Percentiles rank a stretch among this genome's conserved stretches.
phyloP scores from a whole-genome alignment of 2,888 invertebrate genomes.

The Amphipyra berbera region DNA sequence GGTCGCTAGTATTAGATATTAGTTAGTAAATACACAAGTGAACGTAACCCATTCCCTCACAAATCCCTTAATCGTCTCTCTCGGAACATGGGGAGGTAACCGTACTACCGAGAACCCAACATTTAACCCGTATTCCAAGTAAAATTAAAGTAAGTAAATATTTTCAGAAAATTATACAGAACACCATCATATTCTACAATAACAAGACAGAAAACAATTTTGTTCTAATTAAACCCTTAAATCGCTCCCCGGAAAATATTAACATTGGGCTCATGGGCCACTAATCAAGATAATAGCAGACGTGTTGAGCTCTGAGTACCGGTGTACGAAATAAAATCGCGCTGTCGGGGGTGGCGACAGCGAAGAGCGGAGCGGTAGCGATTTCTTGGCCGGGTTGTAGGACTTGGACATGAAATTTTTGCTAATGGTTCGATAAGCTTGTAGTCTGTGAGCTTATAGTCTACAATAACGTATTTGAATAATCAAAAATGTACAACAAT shows the following conservation, averaged over 20 bases:
- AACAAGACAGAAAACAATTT: constrained; percentile 50
- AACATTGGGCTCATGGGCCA: constrained; percentile 52
- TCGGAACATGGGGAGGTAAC: not conserved
- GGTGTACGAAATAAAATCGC: constrained; percentile 45
- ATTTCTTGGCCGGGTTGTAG: too few relatives aligned
- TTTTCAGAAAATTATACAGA: constrained; percentile 10
- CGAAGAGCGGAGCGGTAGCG: constrained; percentile 16
- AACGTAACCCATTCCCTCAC: not conserved
- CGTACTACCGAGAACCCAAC: not conserved
- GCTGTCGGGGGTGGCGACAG: not conserved
- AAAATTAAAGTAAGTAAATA: constrained; percentile 5
- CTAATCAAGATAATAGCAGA: constrained; percentile 65
- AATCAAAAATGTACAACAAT: too few relatives aligned
- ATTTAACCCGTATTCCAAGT: not conserved
- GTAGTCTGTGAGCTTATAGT: too few relatives aligned
- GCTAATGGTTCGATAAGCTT: too few relatives aligned
- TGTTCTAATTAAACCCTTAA: constrained; percentile 58
- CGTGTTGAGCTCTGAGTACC: constrained; percentile 47
- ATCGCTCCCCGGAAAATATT: constrained; percentile 56
- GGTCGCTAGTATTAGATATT: too few relatives aligned
- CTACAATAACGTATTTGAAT: too few relatives aligned
- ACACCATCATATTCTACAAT: constrained; percentile 20
- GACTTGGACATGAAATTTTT: too few relatives aligned
- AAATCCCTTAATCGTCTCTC: not conserved
- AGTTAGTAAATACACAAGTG: constrained; percentile 1